phyloP scores from a whole-genome alignment of 2,888 invertebrate species.

The Dorcus parallelipipedus region DNA sequence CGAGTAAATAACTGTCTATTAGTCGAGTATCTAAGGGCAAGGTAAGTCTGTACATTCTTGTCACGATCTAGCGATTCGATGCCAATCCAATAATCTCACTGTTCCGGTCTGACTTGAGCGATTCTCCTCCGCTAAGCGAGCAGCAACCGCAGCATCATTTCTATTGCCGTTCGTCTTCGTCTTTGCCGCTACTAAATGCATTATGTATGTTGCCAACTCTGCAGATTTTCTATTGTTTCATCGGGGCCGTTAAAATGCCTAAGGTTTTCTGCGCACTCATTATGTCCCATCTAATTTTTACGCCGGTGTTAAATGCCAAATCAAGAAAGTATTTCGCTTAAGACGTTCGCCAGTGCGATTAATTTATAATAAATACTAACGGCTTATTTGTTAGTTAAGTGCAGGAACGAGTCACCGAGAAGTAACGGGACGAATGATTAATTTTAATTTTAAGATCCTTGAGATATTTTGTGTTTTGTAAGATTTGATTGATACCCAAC shows the following conservation, averaged over 20 bases:
- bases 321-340: too few relatives aligned
- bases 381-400: too few relatives aligned
- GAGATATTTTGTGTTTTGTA: too few relatives aligned
- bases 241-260: slow-evolving; percentile 26
- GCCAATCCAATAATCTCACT: slow-evolving; percentile 52
- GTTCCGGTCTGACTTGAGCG: slow-evolving; percentile 47
- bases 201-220: slow-evolving; percentile 35
- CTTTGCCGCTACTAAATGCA: slow-evolving; percentile 23
- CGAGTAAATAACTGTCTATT: slow-evolving; percentile 18
- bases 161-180: slow-evolving; percentile 22
- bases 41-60: slow-evolving; percentile 40
- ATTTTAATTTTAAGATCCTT: too few relatives aligned
- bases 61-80: slow-evolving; percentile 46
- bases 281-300: too few relatives aligned
- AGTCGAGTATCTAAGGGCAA: slow-evolving; percentile 37
- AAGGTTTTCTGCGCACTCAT: not conserved
- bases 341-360: too few relatives aligned
- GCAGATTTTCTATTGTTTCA: slow-evolving; percentile 45
- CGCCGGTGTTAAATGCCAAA: too few relatives aligned
- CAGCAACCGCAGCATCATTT: slow-evolving; percentile 28
- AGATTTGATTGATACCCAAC: too few relatives aligned
- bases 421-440: too few relatives aligned
- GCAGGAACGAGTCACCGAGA: too few relatives aligned
- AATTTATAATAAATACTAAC: too few relatives aligned
- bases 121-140: slow-evolving; percentile 39